phyloP scores from a whole-genome alignment of 2,888 invertebrate species.

The Noctua janthina region DNA sequence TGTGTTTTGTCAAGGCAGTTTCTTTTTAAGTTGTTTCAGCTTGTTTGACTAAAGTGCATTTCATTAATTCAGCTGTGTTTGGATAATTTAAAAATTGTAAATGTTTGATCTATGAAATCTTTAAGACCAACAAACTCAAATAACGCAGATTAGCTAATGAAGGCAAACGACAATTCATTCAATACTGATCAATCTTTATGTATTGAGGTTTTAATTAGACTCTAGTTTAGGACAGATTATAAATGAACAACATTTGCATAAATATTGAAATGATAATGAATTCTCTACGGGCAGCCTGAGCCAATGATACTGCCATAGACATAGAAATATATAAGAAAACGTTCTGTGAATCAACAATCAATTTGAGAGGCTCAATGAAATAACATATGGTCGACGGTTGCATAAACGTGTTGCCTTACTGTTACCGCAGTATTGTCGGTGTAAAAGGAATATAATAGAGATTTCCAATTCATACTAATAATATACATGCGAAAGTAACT shows the following conservation, averaged over 20 bases:
- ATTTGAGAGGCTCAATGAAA: conserved; percentile 51
- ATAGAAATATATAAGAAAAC: conserved; percentile 53
- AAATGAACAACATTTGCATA: conserved; percentile 59
- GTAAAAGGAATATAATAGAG: conserved; percentile 28
- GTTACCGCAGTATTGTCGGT: conserved; percentile 29
- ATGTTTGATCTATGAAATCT: background rate
- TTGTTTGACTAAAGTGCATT: conserved; percentile 19
- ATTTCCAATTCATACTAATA: conserved; percentile 3
- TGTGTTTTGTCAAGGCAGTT: conserved; percentile 9
- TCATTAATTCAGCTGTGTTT: conserved; percentile 12
- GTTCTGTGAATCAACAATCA: conserved; percentile 51
- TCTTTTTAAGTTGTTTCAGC: conserved; percentile 3
- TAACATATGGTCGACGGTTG: conserved; percentile 56
- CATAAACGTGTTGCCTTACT: conserved; percentile 33
- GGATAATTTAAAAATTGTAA: background rate
- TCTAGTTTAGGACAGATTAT: conserved; percentile 56
- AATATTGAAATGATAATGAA: conserved; percentile 71
- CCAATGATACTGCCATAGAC: conserved; percentile 43
- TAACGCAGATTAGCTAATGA: conserved; percentile 8
- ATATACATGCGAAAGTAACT: background rate
- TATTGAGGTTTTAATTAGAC: conserved; percentile 60
- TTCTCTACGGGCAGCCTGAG: conserved; percentile 58
- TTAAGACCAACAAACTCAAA: conserved; percentile 8
- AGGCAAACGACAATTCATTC: conserved; percentile 43
- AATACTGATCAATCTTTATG: conserved; percentile 40